Base-by-base conservation (phyloP, 2,797 vertebrate genomes). In the Cynodonichthys magdalenae region DNA sequence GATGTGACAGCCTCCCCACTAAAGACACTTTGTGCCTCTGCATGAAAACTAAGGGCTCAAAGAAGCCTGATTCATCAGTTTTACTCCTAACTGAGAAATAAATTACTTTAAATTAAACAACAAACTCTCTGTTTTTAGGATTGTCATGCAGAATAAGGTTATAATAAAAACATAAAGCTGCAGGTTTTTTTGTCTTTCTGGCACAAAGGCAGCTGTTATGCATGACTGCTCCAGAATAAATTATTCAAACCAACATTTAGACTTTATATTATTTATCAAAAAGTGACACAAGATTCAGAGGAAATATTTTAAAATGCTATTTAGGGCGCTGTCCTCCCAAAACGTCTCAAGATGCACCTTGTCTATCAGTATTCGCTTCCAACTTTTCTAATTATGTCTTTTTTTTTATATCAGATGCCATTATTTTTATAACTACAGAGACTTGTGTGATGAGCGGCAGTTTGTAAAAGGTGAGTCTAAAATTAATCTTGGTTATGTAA, bases 241-340 rank as follows among this genome's bases (percentile, higher is more conserved):
- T 90, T 71, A 92, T 90, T 90, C 65, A 90, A 12, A 36, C 20
- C 59, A 75, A 83, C 87, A 89, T 88, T 88, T 78, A 86, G 78
- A 87, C 67, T 81, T 82, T 92, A 61, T 89, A 90, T 90, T 89
- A 92, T 92, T 91, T 71, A 91, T 87, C 71, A 62, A 70, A 81
- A 86, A 75, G 75, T 77, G 78, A 70, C 74, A 81, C 63, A 63
- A 75, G 12, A 31, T 80, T 85, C 70, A 62, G 77, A 66, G 28
- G 55, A 72, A 77, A 75, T 12, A 74, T 81, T 90, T 87, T 78
- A 78, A 81, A 64, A 29, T 45, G 66, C 81, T 88, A 84, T 88
- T 89, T 69, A 66, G 72, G 59, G 19, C 53, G 66, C 50, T 46
- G 77, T 64, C 53, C 41, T 82, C 83, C 64, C 57, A 53, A 76